These are phyloP conservation scores for Hystrix cristata DNA, from an alignment of 2,113 vertebrate genomes.

Conservation along the genomic window DNA sequence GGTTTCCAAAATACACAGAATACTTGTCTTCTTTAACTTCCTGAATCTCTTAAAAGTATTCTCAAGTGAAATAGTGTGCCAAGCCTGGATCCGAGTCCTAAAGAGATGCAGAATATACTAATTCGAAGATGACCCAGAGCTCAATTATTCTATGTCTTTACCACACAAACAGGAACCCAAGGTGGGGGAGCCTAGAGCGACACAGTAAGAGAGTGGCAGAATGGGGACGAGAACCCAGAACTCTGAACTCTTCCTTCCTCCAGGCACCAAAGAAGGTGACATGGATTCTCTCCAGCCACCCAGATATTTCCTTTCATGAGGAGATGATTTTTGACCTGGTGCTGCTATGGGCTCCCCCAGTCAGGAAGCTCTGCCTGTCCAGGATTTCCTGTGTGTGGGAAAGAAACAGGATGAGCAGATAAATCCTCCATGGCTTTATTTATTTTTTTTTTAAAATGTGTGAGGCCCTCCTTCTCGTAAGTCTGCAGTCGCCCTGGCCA, in stretches of 20 bases:
- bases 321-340: not conserved
- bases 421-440: slow-evolving; percentile 37
- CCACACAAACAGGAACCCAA: not conserved
- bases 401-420: slow-evolving; percentile 76
- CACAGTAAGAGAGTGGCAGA: not conserved
- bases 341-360: not conserved
- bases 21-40: slow-evolving; percentile 44
- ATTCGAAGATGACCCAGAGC: not conserved
- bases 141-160: not conserved
- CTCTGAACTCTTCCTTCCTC: slow-evolving; percentile 26
- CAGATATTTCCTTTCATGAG: not conserved
- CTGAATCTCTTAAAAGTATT: slow-evolving; percentile 41
- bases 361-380: slow-evolving; percentile 73
- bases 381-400: slow-evolving; percentile 80
- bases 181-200: not conserved
- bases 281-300: not conserved
- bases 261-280: not conserved
- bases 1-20: slow-evolving; percentile 42
- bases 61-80: not conserved
- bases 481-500: not conserved
- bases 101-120: not conserved
- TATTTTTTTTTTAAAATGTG: not conserved
- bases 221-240: not conserved
- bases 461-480: slow-evolving; percentile 16
- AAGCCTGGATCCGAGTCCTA: not conserved